Conservation (phyloP, 1,140 invertebrate genomes). For the Drosophila simulans region DNA sequence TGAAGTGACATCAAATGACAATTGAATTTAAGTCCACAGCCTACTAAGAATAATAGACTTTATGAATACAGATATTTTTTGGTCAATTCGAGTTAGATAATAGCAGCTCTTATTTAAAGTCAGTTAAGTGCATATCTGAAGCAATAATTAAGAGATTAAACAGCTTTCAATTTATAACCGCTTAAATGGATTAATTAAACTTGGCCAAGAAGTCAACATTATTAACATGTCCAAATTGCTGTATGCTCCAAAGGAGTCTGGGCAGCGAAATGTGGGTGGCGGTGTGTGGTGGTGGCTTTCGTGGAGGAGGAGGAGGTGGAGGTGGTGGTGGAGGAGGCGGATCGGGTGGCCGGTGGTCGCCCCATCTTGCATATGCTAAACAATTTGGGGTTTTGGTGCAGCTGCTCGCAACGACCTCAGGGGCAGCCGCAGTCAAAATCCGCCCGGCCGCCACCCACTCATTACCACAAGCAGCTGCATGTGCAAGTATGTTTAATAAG, state of each 20-base stretch:
- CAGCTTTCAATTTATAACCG: constrained; percentile 1
- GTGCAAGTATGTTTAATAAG: constrained; percentile 23
- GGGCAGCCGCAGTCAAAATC: constrained; percentile 10
- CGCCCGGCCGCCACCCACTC: background rate
- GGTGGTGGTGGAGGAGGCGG: background rate
- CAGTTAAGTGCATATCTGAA: too few species aligned
- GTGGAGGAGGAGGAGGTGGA: too few species aligned
- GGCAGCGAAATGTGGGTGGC: background rate
- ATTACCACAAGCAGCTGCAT: constrained; percentile 31
- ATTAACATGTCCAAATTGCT: constrained; percentile 21
- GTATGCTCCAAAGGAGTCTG: constrained; percentile 2
- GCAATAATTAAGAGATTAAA: background rate
- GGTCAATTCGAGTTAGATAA: too few species aligned
- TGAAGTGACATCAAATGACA: background rate
- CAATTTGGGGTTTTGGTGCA: constrained; percentile 41
- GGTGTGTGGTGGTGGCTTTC: background rate
- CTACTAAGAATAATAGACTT: too few species aligned
- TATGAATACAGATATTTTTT: too few species aligned
- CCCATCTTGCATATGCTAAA: constrained; percentile 29
- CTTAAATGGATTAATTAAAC: background rate
- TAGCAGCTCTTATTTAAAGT: too few species aligned
- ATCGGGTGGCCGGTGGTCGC: background rate
- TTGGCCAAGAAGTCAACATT: constrained; percentile 8
- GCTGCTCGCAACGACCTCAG: constrained; percentile 27
- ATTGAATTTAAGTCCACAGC: too few species aligned